Evolutionary conservation across 2,797 vertebrate genomes (phyloP), one percentile per base, ranked within the genome.

Genomic region (Discoglossus pictus): DNA sequence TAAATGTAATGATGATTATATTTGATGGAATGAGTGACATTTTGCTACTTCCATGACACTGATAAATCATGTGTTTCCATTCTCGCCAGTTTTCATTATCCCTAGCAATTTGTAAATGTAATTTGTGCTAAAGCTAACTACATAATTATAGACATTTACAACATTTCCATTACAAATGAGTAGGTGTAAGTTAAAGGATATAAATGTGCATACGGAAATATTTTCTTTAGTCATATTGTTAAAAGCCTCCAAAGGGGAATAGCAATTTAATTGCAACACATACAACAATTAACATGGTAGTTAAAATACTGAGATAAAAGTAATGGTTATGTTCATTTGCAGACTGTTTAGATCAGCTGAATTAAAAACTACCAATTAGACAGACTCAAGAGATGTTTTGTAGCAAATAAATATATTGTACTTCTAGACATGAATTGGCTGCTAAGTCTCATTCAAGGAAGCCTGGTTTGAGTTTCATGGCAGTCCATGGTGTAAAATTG

Each of bases 131-230:
- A 48, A 25, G 15, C 39, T 51, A 40, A 31, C 21, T 31, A 40
- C 24, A 58, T 52, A 52, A 68, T 60, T 60, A 60, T 58, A 51
- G 55, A 38, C 43, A 66, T 21, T 38, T 21, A 43, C 65, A 68
- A 17, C 34, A 43, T 60, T 60, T 60, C 65, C 55, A 60, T 60
- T 68, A 60, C 62, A 68, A 60, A 51, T 68, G 65, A 60, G 65
- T 68, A 68, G 65, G 65, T 60, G 38, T 31, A 31, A 60, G 38
- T 52, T 52, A 38, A 56, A 42, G 48, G 55, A 68, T 31, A 39
- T 68, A 51, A 60, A 68, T 34, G 6, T 52, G 55, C 36, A 51
- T 46, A 46, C 21, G 38, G 65, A 36, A 48, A 65, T 38, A 56
- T 50, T 68, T 40, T 68, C 50, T 60, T 60, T 60, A 42, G 36